Conservation (phyloP, 2,888 invertebrate species). For the Camponotus fellah region DNA sequence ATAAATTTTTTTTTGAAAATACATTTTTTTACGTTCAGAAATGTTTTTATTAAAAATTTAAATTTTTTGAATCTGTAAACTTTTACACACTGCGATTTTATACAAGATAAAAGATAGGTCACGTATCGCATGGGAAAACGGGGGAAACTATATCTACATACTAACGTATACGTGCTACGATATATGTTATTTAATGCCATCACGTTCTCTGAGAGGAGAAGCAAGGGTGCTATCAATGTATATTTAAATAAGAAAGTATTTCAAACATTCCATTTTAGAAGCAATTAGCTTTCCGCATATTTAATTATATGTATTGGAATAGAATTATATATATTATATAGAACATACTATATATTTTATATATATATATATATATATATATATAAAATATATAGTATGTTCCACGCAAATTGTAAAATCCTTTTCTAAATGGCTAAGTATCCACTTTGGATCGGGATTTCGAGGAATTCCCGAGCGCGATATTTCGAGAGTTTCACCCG, state of each 20-base stretch:
- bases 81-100: constrained; percentile 16
- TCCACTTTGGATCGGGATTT: constrained; percentile 25
- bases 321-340: not conserved
- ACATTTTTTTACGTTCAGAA: not conserved
- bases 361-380: not conserved
- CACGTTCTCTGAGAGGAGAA: not conserved
- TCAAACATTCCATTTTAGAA: not conserved
- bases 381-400: not conserved
- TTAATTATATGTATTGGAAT: not conserved
- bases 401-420: constrained; percentile 7
- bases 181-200: constrained; percentile 29
- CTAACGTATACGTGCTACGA: constrained; percentile 27
- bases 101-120: constrained; percentile 28
- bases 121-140: constrained; percentile 20
- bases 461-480: not conserved
- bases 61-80: not conserved
- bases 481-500: constrained; percentile 16
- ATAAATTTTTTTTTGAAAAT: not conserved
- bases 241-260: constrained; percentile 17
- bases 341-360: no score
- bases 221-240: not conserved
- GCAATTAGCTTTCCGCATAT: not conserved
- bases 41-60: not conserved
- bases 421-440: constrained; percentile 12
- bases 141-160: constrained; percentile 3